Evolutionary conservation across 1,140 invertebrate genomes (phyloP), one percentile per base, ranked within the genome.

Genomic region (Mya arenaria): DNA sequence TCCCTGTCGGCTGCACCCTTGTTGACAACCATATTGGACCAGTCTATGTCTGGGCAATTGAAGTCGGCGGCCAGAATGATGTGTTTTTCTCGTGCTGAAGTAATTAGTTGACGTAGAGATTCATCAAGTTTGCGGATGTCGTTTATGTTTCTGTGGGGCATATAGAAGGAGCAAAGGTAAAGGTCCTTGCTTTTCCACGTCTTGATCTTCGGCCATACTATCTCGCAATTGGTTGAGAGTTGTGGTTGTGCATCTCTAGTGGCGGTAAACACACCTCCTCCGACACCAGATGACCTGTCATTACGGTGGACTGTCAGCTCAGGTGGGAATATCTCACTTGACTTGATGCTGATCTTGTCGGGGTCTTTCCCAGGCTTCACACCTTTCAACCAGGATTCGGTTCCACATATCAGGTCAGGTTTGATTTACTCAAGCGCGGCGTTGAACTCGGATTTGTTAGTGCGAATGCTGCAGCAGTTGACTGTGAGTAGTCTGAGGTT

Each of bases 61-160:
- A 80, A 80, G 37, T 80, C 77, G 19, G 63, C 77, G 28, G 52
- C 77, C 10, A 80, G 6, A 25, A 80, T 71, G 48, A 80, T 60
- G 32, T 80, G 37, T 25, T 71, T 80, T 25, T 79, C 63, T 56
- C n/a, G 10, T 23, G 58, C 37, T 13, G 62, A n/a, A n/a, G n/a
- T n/a, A n/a, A n/a, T n/a, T n/a, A n/a, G n/a, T n/a, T n/a, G n/a
- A n/a, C n/a, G n/a, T n/a, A n/a, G n/a, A n/a, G n/a, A n/a, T n/a
- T n/a, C n/a, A n/a, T n/a, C n/a, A n/a, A n/a, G n/a, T n/a, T n/a
- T n/a, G n/a, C n/a, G n/a, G n/a, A n/a, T n/a, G n/a, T n/a, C n/a
- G n/a, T n/a, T n/a, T n/a, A n/a, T n/a, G n/a, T n/a, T n/a, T n/a
- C n/a, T n/a, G n/a, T n/a, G n/a, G n/a, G n/a, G n/a, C n/a, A n/a